These are phyloP conservation scores for Megatriorchis doriae DNA, from an alignment of 2,113 vertebrate genomes.

Conservation along the genomic window DNA sequence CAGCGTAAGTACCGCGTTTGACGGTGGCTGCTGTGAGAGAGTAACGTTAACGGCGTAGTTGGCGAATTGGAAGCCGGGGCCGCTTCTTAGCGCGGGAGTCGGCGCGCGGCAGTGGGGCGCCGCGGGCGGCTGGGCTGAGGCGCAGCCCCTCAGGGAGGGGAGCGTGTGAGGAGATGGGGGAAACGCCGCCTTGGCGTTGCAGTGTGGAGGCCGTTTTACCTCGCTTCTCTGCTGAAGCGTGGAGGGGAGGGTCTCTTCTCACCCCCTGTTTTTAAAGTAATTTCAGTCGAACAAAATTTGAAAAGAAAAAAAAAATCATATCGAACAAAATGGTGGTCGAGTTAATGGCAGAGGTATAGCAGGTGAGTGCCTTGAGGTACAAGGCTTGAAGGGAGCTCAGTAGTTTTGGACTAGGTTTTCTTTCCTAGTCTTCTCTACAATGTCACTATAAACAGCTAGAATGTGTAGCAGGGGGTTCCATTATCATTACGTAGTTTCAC, in stretches of 20 bases:
- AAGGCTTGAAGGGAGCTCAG: not conserved
- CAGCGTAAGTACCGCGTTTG: not conserved
- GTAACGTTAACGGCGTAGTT: not conserved
- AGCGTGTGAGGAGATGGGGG: accelerated
- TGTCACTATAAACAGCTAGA: not conserved
- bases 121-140: accelerated
- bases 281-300: not conserved
- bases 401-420: not conserved
- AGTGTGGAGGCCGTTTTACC: accelerated
- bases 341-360: not conserved
- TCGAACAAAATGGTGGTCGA: not conserved
- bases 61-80: not conserved
- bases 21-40: accelerated
- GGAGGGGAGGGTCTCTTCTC: not conserved
- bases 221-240: too few relatives aligned
- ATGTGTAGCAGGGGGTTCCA: not conserved
- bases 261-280: not conserved
- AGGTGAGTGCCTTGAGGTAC: not conserved
- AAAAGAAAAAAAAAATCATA: not conserved
- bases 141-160: not conserved
- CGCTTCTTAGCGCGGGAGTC: not conserved
- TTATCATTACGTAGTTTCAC: not conserved
- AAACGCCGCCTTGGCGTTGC: accelerated
- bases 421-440: not conserved
- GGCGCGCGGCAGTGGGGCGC: not conserved